Base-by-base conservation (phyloP, 2,113 vertebrate species). In the Vidua macroura region DNA sequence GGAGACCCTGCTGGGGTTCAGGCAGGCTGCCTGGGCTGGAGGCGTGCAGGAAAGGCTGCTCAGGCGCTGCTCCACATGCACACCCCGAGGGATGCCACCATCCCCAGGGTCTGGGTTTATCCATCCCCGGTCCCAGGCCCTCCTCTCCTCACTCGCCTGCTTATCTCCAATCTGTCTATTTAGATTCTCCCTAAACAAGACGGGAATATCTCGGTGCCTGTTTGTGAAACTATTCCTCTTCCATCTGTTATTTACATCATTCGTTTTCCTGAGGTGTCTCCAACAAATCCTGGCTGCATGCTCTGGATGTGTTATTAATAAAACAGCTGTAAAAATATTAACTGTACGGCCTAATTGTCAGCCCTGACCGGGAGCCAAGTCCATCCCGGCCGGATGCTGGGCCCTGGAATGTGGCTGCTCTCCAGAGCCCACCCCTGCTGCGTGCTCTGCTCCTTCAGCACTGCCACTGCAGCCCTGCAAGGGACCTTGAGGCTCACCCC, bases 311-410 rank as follows among this genome's bases (percentile, higher is more conserved):
- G 98, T 98, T 97, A 97, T 98, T 98, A 98, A 98, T 97, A 97
- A 98, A 98, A 98, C 98, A 98, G 98, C 98, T 98, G 98, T 98
- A 98, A 98, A 98, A 98, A 98, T 98, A 98, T 97, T 97, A 98
- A 98, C 97, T 95, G 93, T 93, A 93, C 86, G 67, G 97, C 95
- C 97, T 98, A 98, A 98, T 98, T 98, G 98, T 97, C 96, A 97
- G 97, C 85, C 92, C 97, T 96, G 98, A 97, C 78, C 69, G 76
- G 66, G 94, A 97, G 98, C 98, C 98, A 98, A 72, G 72, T 76
- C 86, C 95, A 89, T 97, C 97, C 97, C 7, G 69, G 86, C 72
- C 63, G 97, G 98, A 97, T 97, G 97, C 91, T 4, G 97, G 96
- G 96, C 82, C 82, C 48, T 72, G 81, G 97, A 95, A 86, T 27